Conservation (phyloP, 2,797 vertebrate species). For the Chaetodon trifasciatus region DNA sequence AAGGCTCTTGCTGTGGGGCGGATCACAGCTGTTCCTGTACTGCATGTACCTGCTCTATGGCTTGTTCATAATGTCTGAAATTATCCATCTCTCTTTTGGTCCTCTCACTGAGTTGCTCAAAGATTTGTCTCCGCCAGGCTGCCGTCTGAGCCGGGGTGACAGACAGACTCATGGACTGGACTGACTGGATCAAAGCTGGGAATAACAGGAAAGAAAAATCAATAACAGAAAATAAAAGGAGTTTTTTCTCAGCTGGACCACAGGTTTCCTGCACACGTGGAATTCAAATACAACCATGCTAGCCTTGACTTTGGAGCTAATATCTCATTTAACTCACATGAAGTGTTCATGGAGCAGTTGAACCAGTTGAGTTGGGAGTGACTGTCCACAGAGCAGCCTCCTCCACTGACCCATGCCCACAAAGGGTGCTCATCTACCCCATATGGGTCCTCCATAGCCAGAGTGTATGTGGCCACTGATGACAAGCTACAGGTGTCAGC, state of each 20-base stretch:
- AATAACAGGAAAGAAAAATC: conserved; percentile 11
- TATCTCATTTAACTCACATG: conserved; percentile 82
- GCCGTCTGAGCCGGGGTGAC: conserved; percentile 92
- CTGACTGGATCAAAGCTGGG: conserved; percentile 87
- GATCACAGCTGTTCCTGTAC: neutral
- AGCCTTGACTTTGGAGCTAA: neutral
- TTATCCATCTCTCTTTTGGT: conserved; percentile 94
- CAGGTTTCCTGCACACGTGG: neutral
- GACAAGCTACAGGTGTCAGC: conserved; percentile 88
- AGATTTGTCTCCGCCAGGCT: conserved; percentile 94
- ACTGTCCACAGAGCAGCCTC: conserved; percentile 91
- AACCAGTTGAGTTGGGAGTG: conserved; percentile 92
- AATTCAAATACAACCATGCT: neutral
- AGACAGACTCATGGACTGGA: conserved; percentile 91
- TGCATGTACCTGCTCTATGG: conserved; percentile 91
- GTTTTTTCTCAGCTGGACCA: neutral
- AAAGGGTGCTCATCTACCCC: conserved; percentile 88
- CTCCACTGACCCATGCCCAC: conserved; percentile 97
- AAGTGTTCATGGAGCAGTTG: conserved; percentile 74
- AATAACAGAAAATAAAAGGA: neutral
- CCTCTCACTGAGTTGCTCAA: conserved; percentile 94
- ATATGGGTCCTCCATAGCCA: conserved; percentile 89
- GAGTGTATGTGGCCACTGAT: conserved; percentile 86
- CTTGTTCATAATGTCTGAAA: conserved; percentile 96
- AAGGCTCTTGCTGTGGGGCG: neutral